Base-by-base conservation (phyloP, 2,113 vertebrate species). In the Megaceryle torquata region DNA sequence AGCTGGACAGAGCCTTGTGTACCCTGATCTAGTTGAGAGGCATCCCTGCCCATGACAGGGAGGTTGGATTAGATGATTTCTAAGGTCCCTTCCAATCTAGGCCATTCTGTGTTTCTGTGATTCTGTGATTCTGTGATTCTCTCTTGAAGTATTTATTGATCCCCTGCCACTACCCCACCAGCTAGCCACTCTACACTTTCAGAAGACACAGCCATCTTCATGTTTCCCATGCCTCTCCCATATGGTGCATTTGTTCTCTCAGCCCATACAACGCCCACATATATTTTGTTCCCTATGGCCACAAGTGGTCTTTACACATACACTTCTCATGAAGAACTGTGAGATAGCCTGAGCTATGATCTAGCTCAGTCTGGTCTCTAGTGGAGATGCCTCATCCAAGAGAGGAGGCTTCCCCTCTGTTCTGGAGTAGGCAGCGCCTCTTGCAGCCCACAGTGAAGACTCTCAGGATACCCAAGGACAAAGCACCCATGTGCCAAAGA, bases 241-340 rank as follows among this genome's bases (percentile, higher is more conserved):
- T 35, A 59, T 1, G 12, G 26, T 61, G 21, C 31, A 21, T 31
- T 15, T 72, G 12, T 61, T 77, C 41, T 83, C 67, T 74, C 59
- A 72, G 44, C 39, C 63, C 2, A 0, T 53, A 72, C 59, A 74
- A 72, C 54, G 70, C 22, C 13, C 8, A 2, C 15, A 13, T 0
- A 0, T 46, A 20, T 76, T 76, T 85, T 57, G 29, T 41, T 86
- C 28, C 37, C 59, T 33, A 3, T 16, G 63, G 37, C 54, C n/a
- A 51, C 0, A 0, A 48, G 37, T 18, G 25, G 22, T 74, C 60
- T 88, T 90, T 70, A 35, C 28, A 53, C 0, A 1, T 6, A 22
- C 1, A 0, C 9, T 67, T 67, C 72, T 86, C n/a, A 13, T 25
- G 21, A 9, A 57, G 53, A 21, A 10, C 15, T 54, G 31, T 74